These are phyloP conservation scores for Varanus komodoensis DNA, from an alignment of 2,113 vertebrate genomes.

Conservation along the genomic window DNA sequence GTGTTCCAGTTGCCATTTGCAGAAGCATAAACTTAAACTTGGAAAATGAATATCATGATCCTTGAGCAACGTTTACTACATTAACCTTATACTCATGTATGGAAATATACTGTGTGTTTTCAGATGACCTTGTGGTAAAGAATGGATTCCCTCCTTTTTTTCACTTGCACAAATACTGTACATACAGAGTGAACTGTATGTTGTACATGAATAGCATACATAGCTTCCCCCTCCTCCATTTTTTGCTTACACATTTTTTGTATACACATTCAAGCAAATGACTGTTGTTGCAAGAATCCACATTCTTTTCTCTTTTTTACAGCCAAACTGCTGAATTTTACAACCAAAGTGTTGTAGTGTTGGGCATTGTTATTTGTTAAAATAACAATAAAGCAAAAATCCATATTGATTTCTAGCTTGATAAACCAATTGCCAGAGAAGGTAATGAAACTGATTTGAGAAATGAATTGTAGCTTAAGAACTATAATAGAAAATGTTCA, in stretches of 20 bases:
- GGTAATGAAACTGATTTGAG: conserved; percentile 49
- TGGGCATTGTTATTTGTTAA: too few relatives aligned
- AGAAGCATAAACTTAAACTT: neutral
- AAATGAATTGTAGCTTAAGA: conserved; percentile 39
- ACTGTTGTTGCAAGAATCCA: too few relatives aligned
- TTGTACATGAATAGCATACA: too few relatives aligned
- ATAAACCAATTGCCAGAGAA: conserved; percentile 33
- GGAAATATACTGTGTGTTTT: neutral
- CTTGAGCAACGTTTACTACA: neutral
- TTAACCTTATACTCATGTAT: neutral
- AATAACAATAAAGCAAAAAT: neutral
- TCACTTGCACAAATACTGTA: neutral
- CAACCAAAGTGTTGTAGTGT: too few relatives aligned
- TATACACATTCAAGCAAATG: too few relatives aligned
- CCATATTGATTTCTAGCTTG: neutral
- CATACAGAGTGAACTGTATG: neutral
- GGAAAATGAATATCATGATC: neutral
- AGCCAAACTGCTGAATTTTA: neutral
- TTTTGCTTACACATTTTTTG: too few relatives aligned
- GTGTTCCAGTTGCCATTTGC: neutral
- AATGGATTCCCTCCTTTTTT: neutral
- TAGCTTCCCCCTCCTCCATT: too few relatives aligned
- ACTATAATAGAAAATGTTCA: conserved; percentile 13
- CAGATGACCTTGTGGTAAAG: neutral
- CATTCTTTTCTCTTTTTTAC: too few relatives aligned